Percentiles rank a stretch among this genome's conserved stretches.
These are phyloP conservation scores for Balanococcus diminutus DNA, from an alignment of 2,888 invertebrate species.

Conservation along the genomic window DNA sequence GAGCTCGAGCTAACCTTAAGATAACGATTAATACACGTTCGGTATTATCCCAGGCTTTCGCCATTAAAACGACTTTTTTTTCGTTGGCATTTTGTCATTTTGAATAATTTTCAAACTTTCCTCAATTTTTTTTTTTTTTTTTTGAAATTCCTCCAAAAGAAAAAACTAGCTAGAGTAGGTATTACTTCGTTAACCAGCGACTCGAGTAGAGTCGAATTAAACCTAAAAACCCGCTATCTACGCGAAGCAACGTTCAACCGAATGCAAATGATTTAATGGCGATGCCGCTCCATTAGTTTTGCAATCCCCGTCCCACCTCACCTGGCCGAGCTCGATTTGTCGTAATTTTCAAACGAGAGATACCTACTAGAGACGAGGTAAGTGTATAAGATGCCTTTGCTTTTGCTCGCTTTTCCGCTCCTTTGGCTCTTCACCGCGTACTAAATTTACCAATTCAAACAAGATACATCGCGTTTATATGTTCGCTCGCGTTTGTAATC, in stretches of 20 bases:
- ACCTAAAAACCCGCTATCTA: not conserved
- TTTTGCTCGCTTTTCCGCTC: not conserved
- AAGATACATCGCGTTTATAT: not conserved
- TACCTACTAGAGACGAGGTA: not conserved
- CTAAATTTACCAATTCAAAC: not conserved
- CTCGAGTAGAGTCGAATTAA: too few species aligned
- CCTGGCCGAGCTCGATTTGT: not conserved
- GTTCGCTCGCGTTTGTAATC: not conserved
- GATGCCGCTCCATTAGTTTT: conserved; percentile 28
- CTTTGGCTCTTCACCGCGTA: not conserved
- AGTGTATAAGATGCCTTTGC: not conserved
- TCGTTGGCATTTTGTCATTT: not conserved
- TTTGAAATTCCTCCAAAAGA: conserved; percentile 31
- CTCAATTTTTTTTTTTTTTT: too few species aligned
- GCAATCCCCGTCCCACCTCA: not conserved
- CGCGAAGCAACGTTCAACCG: not conserved
- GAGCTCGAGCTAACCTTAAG: not conserved
- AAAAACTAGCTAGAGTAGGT: not conserved
- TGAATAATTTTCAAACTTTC: not conserved
- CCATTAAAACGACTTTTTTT: not conserved
- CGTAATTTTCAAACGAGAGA: not conserved
- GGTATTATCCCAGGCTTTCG: not conserved
- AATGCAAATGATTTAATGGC: conserved; percentile 28
- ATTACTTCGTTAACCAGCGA: not conserved
- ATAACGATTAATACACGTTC: not conserved